These are phyloP conservation scores for Artemia sp. DNA, from an alignment of 2,888 invertebrate genomes.

Conservation along the genomic window DNA sequence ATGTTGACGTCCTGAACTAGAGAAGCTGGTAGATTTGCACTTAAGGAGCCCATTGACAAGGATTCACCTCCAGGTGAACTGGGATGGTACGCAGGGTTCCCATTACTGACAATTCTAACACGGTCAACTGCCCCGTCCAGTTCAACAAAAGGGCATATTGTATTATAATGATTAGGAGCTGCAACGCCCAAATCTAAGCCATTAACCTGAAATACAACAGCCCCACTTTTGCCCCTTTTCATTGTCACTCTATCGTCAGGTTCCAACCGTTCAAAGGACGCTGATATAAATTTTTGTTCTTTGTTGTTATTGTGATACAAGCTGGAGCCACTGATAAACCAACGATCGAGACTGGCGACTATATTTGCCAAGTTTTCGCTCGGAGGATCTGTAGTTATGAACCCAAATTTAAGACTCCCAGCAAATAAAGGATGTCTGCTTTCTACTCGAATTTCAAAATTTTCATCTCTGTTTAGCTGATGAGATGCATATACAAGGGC, in stretches of 20 bases:
- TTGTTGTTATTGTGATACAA: background rate
- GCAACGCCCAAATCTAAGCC: constrained; percentile 60
- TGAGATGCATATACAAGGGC: constrained; percentile 34
- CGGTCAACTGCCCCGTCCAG: background rate
- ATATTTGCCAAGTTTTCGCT: constrained; percentile 20
- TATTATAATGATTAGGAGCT: constrained; percentile 37
- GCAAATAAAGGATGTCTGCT: constrained; percentile 30
- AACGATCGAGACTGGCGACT: background rate
- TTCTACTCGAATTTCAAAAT: constrained; percentile 32
- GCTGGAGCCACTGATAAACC: background rate
- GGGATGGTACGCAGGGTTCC: background rate
- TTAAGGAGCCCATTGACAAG: constrained; percentile 1
- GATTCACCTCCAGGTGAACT: background rate
- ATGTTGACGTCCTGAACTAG: background rate
- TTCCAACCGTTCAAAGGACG: constrained; percentile 60
- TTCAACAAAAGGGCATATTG: constrained; percentile 41
- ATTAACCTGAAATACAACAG: constrained; percentile 56
- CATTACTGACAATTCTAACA: background rate
- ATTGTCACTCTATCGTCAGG: constrained; percentile 56
- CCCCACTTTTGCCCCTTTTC: constrained; percentile 49
- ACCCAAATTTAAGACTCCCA: constrained; percentile 32
- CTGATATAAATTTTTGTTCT: constrained; percentile 31
- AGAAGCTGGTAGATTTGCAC: constrained; percentile 6
- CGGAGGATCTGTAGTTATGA: constrained; percentile 30
- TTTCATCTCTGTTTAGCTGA: constrained; percentile 32